Evolutionary conservation across 2,888 invertebrate species (phyloP).

Genomic region (Bugula neritina): DNA sequence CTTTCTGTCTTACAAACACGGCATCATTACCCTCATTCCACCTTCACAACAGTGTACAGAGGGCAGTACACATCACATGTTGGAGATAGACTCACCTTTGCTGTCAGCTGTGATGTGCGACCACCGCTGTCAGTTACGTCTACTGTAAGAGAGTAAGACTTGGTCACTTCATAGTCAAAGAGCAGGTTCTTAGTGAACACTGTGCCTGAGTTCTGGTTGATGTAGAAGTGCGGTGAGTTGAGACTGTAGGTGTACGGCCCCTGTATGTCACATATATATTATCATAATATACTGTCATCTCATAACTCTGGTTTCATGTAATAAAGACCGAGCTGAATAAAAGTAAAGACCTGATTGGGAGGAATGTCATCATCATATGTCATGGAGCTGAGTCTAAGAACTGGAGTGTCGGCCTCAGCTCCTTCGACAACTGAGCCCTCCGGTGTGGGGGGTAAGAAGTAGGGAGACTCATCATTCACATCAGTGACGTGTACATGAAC

Average conservation of each 20-base stretch:
- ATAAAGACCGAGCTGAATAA: too few species aligned
- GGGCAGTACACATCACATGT: too few species aligned
- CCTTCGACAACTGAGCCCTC: slow-evolving; percentile 39
- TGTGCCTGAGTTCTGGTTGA: slow-evolving; percentile 74
- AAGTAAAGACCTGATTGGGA: slow-evolving; percentile 74
- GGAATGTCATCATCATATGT: slow-evolving; percentile 73
- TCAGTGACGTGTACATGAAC: slow-evolving; percentile 75
- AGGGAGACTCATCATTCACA: slow-evolving; percentile 87
- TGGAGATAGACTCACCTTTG: slow-evolving; percentile 64
- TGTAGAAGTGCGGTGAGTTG: slow-evolving; percentile 68
- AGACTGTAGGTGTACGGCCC: slow-evolving; percentile 79
- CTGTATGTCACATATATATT: background rate
- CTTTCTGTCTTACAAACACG: too few species aligned
- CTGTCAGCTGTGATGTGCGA: slow-evolving; percentile 68
- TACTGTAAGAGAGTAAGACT: slow-evolving; percentile 68
- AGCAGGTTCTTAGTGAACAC: slow-evolving; percentile 67
- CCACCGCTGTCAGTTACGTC: slow-evolving; percentile 80
- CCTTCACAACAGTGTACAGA: too few species aligned
- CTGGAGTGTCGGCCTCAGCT: slow-evolving; percentile 33
- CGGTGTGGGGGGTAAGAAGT: slow-evolving; percentile 63
- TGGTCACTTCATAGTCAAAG: slow-evolving; percentile 75
- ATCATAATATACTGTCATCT: background rate
- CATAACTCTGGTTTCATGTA: too few species aligned
- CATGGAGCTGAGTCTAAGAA: slow-evolving; percentile 36
- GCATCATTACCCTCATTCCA: too few species aligned